Evolutionary conservation across 2,888 invertebrate species (phyloP).

Genomic region (Strigamia transsilvanica): DNA sequence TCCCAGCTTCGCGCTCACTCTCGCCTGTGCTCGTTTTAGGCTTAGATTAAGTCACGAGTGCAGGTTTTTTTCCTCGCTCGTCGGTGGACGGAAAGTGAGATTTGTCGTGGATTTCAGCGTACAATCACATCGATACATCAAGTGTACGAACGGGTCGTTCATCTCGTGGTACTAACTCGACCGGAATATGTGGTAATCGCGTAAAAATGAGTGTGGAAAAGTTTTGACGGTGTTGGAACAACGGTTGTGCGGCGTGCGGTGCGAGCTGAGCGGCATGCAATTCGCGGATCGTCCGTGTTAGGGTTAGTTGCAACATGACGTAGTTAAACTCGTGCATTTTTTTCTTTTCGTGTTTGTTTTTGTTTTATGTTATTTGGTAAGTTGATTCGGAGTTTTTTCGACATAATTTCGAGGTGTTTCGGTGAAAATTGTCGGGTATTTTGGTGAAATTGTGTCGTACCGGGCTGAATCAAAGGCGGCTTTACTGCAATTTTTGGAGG

Average conservation of each 20-base stretch:
- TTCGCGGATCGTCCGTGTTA: conserved; percentile 34
- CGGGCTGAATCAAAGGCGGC: conserved; percentile 13
- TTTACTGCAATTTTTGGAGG: background rate
- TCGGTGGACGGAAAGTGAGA: background rate
- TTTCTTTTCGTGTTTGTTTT: background rate
- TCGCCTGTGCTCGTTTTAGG: conserved; percentile 23
- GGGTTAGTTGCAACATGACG: background rate
- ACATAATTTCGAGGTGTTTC: background rate
- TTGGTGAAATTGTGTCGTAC: background rate
- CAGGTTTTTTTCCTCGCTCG: conserved; percentile 1
- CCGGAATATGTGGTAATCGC: background rate
- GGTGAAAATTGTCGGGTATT: background rate
- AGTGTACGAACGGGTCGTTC: background rate
- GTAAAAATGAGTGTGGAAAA: background rate
- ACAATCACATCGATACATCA: background rate
- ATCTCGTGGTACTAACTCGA: background rate
- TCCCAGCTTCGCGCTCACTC: background rate
- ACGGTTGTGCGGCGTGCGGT: background rate
- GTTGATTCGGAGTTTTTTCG: background rate
- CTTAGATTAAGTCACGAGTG: conserved; percentile 42
- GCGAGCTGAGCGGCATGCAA: background rate
- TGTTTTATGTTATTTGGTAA: background rate
- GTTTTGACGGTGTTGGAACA: background rate
- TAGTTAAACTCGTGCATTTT: background rate
- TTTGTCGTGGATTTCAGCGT: background rate